Percentiles rank a stretch among this genome's conserved stretches.
Evolutionary conservation across 2,113 vertebrate species (phyloP).

Genomic region (Lanius collurio): DNA sequence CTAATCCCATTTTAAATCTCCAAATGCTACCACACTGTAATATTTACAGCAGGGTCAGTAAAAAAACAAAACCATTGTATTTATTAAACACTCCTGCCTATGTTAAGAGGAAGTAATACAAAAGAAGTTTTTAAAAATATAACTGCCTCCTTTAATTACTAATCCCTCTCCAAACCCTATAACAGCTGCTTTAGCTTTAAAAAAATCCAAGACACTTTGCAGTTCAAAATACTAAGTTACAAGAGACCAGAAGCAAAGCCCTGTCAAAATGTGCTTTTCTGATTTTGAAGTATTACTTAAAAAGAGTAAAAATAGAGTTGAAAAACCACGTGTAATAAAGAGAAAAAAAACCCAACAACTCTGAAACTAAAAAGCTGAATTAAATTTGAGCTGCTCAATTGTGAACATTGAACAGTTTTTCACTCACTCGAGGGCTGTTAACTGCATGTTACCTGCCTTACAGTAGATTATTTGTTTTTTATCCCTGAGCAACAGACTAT

Average conservation of each 20-base stretch:
- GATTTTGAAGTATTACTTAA: neutral
- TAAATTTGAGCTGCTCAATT: neutral
- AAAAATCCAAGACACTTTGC: neutral
- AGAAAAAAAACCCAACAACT: neutral
- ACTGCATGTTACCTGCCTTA: slow-evolving; percentile 34
- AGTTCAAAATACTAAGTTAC: neutral
- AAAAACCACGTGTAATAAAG: neutral
- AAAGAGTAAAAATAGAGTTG: slow-evolving; percentile 12
- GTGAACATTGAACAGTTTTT: neutral
- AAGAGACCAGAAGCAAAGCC: neutral
- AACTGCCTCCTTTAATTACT: neutral
- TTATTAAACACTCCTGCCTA: neutral
- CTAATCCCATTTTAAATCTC: neutral
- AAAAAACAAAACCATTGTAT: neutral
- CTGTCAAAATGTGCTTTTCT: slow-evolving; percentile 10
- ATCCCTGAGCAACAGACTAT: slow-evolving; percentile 75
- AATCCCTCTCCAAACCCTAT: neutral
- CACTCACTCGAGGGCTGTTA: neutral
- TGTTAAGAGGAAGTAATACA: neutral
- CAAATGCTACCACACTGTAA: neutral
- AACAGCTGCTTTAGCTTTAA: neutral
- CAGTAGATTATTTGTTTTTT: slow-evolving; percentile 54
- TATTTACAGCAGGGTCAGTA: neutral
- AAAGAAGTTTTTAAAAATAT: neutral
- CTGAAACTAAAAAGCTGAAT: neutral